Evolutionary conservation across 64 coral and sea anemone species (phyloP).

Genomic region (Porites lutea): DNA sequence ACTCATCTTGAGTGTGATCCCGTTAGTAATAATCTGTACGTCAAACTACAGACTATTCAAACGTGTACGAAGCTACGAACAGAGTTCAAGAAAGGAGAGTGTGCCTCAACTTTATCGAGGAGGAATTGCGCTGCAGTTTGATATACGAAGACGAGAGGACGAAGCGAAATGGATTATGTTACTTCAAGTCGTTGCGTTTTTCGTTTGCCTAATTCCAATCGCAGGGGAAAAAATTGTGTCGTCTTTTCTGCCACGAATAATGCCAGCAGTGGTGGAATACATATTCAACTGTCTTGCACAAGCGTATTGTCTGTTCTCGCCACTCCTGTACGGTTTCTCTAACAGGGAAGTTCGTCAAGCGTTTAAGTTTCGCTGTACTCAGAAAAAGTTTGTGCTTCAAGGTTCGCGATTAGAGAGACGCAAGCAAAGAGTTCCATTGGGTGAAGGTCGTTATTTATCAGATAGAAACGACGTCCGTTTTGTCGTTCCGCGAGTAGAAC

Average conservation of each 20-base stretch:
- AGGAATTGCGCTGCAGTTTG: neutral
- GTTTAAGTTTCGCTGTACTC: neutral
- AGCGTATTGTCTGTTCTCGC: neutral
- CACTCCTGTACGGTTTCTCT: neutral
- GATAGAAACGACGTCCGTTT: neutral
- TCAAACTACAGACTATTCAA: slow-evolving; percentile 11
- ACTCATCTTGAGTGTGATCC: neutral
- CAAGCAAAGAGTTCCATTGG: neutral
- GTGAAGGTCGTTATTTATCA: neutral
- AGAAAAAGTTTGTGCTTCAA: slow-evolving; percentile 15
- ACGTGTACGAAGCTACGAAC: slow-evolving; percentile 25
- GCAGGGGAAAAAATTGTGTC: neutral
- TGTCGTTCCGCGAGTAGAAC: neutral
- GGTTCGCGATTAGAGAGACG: neutral
- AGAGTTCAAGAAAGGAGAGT: neutral
- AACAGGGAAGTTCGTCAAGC: slow-evolving; percentile 8
- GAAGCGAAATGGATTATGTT: slow-evolving; percentile 10
- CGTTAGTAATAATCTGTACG: neutral
- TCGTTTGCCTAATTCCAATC: neutral
- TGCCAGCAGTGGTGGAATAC: neutral
- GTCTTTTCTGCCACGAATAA: neutral
- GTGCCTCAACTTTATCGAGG: neutral
- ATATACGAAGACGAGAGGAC: neutral
- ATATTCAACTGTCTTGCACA: neutral
- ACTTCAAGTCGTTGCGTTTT: neutral